Evolutionary conservation across 2,797 vertebrate species (phyloP).

Genomic region (Peromyscus aztecus): DNA sequence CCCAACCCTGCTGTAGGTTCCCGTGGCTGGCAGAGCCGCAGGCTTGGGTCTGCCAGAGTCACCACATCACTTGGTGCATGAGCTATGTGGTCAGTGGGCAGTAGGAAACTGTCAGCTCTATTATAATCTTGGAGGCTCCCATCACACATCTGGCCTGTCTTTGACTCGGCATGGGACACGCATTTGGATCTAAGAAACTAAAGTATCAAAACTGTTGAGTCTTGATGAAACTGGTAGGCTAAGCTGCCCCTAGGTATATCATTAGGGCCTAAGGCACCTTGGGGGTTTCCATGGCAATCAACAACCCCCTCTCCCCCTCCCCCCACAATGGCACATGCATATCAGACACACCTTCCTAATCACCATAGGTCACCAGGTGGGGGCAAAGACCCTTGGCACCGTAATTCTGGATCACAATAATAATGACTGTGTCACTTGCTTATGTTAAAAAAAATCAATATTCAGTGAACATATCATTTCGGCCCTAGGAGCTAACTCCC

Average conservation of each 20-base stretch:
- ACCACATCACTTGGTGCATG: neutral
- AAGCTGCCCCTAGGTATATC: neutral
- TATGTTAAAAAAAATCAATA: neutral
- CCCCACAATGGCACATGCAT: neutral
- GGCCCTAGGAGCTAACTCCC: neutral
- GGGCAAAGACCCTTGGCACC: neutral
- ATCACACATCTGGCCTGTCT: neutral
- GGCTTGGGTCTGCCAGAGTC: neutral
- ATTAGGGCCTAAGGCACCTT: accelerated
- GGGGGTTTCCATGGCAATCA: neutral
- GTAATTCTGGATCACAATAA: neutral
- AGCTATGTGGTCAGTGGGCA: neutral
- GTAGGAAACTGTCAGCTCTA: neutral
- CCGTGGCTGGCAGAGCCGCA: too few relatives aligned
- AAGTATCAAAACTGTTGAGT: neutral
- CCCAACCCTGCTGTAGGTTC: neutral
- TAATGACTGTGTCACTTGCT: neutral
- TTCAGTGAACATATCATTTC: neutral
- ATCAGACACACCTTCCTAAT: neutral
- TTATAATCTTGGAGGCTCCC: neutral
- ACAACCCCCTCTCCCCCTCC: too few relatives aligned
- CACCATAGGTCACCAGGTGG: neutral
- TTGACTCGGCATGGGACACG: neutral
- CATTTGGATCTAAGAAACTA: neutral
- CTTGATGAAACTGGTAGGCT: neutral